phyloP scores from a whole-genome alignment of 2,113 vertebrate genomes.

The Hirundichthys speculiger region DNA sequence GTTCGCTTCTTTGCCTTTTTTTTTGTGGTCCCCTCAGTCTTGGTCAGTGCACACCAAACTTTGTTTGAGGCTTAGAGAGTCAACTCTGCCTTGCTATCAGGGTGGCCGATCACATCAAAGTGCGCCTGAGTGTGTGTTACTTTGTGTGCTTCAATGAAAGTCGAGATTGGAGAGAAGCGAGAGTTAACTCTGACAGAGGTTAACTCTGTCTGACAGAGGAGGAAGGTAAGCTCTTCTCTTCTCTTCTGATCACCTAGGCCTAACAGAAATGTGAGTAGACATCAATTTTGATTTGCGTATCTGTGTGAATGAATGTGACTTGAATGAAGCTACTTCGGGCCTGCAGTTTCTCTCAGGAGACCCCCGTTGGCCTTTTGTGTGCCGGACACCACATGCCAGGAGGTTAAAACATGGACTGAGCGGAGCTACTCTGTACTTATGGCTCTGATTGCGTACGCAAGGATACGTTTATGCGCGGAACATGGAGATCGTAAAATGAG shows the following conservation, averaged over 20 bases:
- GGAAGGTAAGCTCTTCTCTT: conserved; percentile 73
- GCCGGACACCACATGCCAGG: conserved; percentile 19
- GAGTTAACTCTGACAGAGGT: conserved; percentile 58
- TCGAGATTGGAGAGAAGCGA: conserved; percentile 30
- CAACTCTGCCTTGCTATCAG: conserved; percentile 58
- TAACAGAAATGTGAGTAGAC: not conserved
- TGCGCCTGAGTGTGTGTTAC: conserved; percentile 29
- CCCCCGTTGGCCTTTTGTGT: conserved; percentile 29
- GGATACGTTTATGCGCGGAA: conserved; percentile 53
- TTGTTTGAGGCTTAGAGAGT: conserved; percentile 78
- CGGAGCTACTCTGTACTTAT: conserved; percentile 38
- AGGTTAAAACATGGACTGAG: conserved; percentile 51
- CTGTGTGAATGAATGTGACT: conserved; percentile 6
- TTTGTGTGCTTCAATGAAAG: conserved; percentile 30
- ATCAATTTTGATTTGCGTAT: not conserved
- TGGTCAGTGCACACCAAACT: conserved; percentile 79
- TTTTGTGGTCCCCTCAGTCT: conserved; percentile 59
- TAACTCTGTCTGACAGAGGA: conserved; percentile 45
- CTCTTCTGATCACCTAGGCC: not conserved
- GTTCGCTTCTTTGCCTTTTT: conserved; percentile 37
- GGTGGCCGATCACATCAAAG: conserved; percentile 72
- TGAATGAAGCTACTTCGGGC: conserved; percentile 9
- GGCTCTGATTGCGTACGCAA: conserved; percentile 39
- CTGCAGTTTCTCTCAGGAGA: conserved; percentile 15
- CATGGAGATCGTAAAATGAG: conserved; percentile 61